Percentiles rank a stretch among this genome's conserved stretches.
Conservation (phyloP, 1,140 invertebrate species). For the Solen grandis region DNA sequence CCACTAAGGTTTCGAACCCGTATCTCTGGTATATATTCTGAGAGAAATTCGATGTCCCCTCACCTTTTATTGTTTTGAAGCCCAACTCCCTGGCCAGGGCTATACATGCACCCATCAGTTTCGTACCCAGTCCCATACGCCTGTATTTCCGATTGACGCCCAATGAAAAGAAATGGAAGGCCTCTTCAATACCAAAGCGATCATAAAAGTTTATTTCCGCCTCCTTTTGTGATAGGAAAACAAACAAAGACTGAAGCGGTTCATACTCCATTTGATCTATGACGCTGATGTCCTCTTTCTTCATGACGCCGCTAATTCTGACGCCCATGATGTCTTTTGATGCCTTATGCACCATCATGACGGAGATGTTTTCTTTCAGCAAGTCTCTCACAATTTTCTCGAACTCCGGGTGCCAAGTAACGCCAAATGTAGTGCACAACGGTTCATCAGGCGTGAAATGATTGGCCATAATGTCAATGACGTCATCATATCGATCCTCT, state of each 20-base stretch:
- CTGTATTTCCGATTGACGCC: conserved; percentile 47
- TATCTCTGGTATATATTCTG: conserved; percentile 43
- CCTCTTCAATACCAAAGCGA: conserved; percentile 29
- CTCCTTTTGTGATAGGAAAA: conserved; percentile 28
- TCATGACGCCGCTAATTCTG: conserved; percentile 36
- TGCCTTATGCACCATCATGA: conserved; percentile 39
- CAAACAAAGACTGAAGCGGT: conserved; percentile 22
- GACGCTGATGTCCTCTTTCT: conserved; percentile 7
- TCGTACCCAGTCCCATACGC: conserved; percentile 32
- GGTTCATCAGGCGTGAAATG: conserved; percentile 48
- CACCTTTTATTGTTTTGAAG: conserved; percentile 44
- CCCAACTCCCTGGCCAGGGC: conserved; percentile 32
- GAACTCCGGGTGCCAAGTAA: conserved; percentile 25
- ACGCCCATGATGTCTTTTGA: conserved; percentile 42
- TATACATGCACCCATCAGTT: conserved; percentile 23
- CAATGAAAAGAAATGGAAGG: conserved; percentile 45
- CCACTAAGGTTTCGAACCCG: conserved; percentile 24
- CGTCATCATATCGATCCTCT: conserved; percentile 33
- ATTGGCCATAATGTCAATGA: conserved; percentile 40
- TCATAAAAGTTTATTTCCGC: conserved; percentile 33
- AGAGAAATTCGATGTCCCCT: conserved; percentile 48
- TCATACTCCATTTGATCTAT: conserved; percentile 14
- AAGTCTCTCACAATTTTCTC: not conserved
- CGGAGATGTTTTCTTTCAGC: conserved; percentile 26
- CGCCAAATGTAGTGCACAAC: conserved; percentile 33